phyloP scores from a whole-genome alignment of 2,113 vertebrate genomes.

The Pundamilia nyererei region DNA sequence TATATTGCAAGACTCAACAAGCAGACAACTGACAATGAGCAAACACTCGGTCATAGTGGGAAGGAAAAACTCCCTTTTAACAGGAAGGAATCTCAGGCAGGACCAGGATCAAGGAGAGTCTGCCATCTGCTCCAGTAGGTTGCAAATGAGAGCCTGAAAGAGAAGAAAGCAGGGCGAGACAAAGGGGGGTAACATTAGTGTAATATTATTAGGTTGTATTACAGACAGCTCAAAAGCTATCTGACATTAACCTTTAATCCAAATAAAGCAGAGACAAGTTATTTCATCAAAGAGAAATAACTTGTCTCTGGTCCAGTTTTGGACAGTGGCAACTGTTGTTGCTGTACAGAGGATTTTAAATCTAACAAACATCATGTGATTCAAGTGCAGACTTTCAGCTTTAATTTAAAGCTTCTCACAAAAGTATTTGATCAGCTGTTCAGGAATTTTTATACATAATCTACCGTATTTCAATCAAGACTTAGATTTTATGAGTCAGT shows the following conservation, averaged over 20 bases:
- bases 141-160: neutral
- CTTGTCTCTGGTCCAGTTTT: neutral
- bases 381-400: neutral
- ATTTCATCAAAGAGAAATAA: neutral
- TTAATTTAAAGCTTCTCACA: neutral
- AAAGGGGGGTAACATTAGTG: neutral
- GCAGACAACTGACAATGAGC: neutral
- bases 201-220: neutral
- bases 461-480: neutral
- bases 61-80: neutral
- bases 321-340: neutral
- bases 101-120: neutral
- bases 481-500: fast-evolving
- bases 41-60: neutral
- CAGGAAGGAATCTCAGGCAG: neutral
- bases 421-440: neutral
- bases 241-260: neutral
- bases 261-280: neutral
- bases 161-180: neutral
- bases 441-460: neutral
- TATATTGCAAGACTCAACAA: neutral
- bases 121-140: neutral
- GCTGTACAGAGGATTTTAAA: neutral
- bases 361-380: neutral
- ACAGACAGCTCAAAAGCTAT: neutral